Evolutionary conservation across 37 sponge, comb jelly and placozoan species (phyloP), one percentile per base, ranked within the genome.

Genomic region (Spongia lamella): DNA sequence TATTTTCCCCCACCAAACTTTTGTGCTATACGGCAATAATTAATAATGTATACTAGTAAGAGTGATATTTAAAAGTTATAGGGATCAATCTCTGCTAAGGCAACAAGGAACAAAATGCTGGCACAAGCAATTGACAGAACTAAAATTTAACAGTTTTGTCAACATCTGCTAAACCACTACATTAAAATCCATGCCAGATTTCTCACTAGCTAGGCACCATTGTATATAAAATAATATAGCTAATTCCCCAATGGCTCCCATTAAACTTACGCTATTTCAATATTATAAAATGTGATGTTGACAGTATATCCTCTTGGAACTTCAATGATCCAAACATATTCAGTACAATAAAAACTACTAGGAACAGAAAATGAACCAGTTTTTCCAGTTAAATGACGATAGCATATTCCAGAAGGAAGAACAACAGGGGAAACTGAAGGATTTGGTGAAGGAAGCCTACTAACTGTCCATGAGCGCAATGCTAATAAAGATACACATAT

Each of bases 261-360:
- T 64, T 60, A 66, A 56, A 86, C 85, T 29, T 68, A 25, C 7
- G 27, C 65, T 7, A 86, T 30, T 16, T 9, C 14, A 15, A 86
- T 17, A 26, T 65, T 50, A 3, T 7, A 2, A 19, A 86, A 47
- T 5, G 36, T 50, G 3, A 88, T 22, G 0, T 31, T 38, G 7
- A 88, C 21, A 29, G 16, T 38, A 32, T 66, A 66, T 7, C 70
- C 73, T 25, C 49, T 61, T 6, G 68, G 68, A 0, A 40, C 74
- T 31, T 50, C 33, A 31, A 88, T 68, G 6, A 56, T 66, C 79
- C 83, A 88, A 3, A 53, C 73, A 65, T 84, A 88, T 56, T 73
- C 62, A 26, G 33, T 43, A 34, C 71, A 58, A 32, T 13, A 22
- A 17, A 70, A 79, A 35, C 73, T 76, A 6, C 71, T 65, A 17